phyloP scores from a whole-genome alignment of 2,888 invertebrate species.

The Amaurobius ferox region DNA sequence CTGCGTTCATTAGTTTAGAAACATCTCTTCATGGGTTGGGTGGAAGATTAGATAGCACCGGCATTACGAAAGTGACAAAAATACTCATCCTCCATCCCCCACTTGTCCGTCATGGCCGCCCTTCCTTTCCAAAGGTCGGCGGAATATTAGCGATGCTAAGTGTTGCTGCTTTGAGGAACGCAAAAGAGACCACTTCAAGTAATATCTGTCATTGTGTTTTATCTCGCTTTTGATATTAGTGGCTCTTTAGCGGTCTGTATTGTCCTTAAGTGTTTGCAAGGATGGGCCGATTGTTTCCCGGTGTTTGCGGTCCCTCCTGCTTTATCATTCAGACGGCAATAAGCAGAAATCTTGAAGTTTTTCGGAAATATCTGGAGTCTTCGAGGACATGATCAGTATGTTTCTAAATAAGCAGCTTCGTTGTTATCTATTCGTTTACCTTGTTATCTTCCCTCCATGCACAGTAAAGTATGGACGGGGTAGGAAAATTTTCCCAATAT shows the following conservation, averaged over 20 bases:
- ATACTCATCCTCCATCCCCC: background rate
- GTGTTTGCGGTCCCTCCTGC: conserved; percentile 7
- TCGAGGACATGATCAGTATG: no score
- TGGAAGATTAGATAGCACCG: conserved; percentile 6
- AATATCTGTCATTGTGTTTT: conserved; percentile 28
- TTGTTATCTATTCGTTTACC: no score
- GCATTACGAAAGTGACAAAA: background rate
- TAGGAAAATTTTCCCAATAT: no score
- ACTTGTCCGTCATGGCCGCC: background rate
- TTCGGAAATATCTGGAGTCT: background rate
- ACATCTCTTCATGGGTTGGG: background rate
- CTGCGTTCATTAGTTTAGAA: background rate
- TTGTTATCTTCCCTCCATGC: no score
- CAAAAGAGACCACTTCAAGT: conserved; percentile 8
- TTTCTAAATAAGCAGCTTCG: no score
- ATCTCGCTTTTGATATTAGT: conserved; percentile 15
- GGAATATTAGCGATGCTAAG: background rate
- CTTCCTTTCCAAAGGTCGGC: conserved; percentile 25
- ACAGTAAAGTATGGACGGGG: no score
- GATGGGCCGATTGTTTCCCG: background rate
- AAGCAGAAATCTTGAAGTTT: background rate
- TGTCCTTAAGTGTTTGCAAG: conserved; percentile 9
- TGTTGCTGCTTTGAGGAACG: background rate
- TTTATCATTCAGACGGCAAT: background rate
- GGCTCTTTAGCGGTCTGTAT: conserved; percentile 23